phyloP scores from a whole-genome alignment of 2,113 vertebrate genomes.

The Micronycteris hirsuta region DNA sequence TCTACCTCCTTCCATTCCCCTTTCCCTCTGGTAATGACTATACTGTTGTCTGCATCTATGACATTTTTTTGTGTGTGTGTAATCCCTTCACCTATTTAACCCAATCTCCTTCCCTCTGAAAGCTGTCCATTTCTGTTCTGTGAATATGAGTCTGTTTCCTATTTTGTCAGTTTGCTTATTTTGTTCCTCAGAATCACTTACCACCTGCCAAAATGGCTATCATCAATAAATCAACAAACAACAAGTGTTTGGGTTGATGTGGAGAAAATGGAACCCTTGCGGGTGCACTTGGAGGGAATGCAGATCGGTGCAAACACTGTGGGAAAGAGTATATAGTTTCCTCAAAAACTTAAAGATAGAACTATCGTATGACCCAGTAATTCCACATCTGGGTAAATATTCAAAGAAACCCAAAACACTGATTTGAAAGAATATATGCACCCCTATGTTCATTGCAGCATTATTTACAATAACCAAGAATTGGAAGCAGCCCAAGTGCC shows the following conservation, averaged over 20 bases:
- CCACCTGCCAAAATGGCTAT: neutral
- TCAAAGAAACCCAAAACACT: neutral
- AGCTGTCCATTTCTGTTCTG: neutral
- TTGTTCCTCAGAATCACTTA: neutral
- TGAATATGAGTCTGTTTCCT: neutral
- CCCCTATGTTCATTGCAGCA: neutral
- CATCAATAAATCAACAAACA: neutral
- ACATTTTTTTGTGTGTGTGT: neutral
- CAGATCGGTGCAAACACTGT: neutral
- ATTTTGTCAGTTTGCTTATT: neutral
- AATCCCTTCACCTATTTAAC: neutral
- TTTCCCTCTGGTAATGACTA: neutral
- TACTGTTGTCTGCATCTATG: neutral
- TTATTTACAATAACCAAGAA: neutral
- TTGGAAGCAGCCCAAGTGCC: neutral
- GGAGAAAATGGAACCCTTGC: neutral
- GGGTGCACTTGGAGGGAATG: neutral
- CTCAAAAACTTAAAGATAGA: neutral
- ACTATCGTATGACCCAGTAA: neutral
- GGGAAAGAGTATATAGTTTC: neutral
- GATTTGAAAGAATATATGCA: neutral
- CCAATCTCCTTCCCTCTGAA: neutral
- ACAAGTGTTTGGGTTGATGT: neutral
- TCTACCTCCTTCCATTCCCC: fast-evolving
- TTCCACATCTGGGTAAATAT: neutral